Base-by-base conservation (phyloP, 2,888 invertebrate species). In the Mechanitis mazaeus region DNA sequence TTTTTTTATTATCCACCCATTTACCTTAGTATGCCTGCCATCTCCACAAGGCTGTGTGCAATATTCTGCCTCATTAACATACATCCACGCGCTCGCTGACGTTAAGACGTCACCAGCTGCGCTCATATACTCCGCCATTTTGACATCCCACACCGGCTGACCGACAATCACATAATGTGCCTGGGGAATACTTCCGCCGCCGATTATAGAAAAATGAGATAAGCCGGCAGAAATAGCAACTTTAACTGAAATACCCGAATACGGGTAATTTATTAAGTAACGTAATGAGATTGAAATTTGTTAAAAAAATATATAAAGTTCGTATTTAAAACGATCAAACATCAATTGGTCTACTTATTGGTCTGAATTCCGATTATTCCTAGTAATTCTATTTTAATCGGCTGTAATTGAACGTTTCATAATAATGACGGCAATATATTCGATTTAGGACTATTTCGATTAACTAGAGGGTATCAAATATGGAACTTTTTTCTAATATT, bases 21-120 rank as follows among this genome's bases (percentile, higher is more conserved):
- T 46, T 63, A 79, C 84, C 81, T 90, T 89, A 1, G 90, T 91
- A 72, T 93, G 92, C 54, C 85, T 74, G 2, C 89, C 91, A 68
- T 92, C 92, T 0, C 88, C 83, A 65, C 90, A 82, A 1, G 85
- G 84, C 74, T 92, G 91, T 31, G 90, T 89, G 55, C 91, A 78
- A 71, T 93, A 94, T 68, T 93, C 93, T 20, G 87, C 90, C 11
- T 91, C 90, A 69, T 92, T 92, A 2, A 92, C 87, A 78, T 92
- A 92, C 67, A 87, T 88, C 91, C 93, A 93, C 9, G 92, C 92
- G 57, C 91, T 91, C 9, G 90, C 86, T 0, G 93, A 83, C 0
- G 93, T 91, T 0, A 93, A 74, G 31, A 93, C 92, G 64, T 94
- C 93, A 0, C 93, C 93, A 0, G 93, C 92, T 2, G 82, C 85